These are phyloP conservation scores for Erannis defoliaria DNA, from an alignment of 2,888 invertebrate genomes.

Conservation along the genomic window DNA sequence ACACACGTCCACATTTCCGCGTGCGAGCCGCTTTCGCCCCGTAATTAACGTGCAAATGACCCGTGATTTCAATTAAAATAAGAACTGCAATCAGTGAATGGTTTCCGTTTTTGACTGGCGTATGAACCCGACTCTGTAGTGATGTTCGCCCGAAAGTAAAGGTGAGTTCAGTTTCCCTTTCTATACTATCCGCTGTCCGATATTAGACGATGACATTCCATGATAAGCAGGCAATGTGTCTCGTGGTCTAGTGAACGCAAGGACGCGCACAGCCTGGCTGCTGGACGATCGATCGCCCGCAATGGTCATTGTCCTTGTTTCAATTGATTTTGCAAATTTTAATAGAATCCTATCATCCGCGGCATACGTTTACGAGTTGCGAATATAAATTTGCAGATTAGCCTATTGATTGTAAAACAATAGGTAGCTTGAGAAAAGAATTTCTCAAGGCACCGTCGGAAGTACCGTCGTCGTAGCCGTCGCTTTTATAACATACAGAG, in stretches of 20 bases:
- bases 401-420: slow-evolving; percentile 50
- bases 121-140: slow-evolving; percentile 57
- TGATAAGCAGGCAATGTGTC: slow-evolving; percentile 74
- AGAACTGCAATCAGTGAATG: slow-evolving; percentile 52
- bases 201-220: slow-evolving; percentile 76
- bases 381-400: slow-evolving; percentile 39
- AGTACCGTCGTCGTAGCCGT: no score
- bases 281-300: slow-evolving; percentile 55
- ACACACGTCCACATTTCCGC: slow-evolving; percentile 67
- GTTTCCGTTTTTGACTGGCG: slow-evolving; percentile 50
- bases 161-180: slow-evolving; percentile 75
- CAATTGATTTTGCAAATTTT: slow-evolving; percentile 45
- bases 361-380: slow-evolving; percentile 36
- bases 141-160: slow-evolving; percentile 71
- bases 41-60: slow-evolving; percentile 71
- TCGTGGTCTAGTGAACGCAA: slow-evolving; percentile 75
- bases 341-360: slow-evolving; percentile 47
- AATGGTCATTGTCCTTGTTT: slow-evolving; percentile 48
- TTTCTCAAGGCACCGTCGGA: no score
- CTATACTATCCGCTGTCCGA: slow-evolving; percentile 64
- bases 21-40: slow-evolving; percentile 76
- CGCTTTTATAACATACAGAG: no score
- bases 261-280: slow-evolving; percentile 65
- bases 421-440: slow-evolving; percentile 40
- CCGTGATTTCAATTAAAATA: slow-evolving; percentile 66